A percentile compares a stretch with the other conserved stretches of the same genome.
Conservation (phyloP, 2,888 invertebrate species). For the Imbricaverruca yamaguchii region DNA sequence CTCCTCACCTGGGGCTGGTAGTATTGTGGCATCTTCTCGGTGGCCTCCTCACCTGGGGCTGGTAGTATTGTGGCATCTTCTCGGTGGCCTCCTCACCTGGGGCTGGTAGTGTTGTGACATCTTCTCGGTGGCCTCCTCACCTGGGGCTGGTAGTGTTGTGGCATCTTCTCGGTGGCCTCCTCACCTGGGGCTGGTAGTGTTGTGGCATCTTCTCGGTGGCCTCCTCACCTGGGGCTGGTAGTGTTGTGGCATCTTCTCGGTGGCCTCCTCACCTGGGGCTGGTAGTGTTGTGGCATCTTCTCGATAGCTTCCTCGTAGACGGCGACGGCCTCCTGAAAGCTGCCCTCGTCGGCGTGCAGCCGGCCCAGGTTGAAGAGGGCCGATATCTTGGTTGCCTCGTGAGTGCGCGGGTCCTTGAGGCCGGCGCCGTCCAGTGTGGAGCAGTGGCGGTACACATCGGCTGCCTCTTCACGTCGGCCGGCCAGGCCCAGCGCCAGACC, state of each 20-base stretch:
- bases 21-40: slow-evolving; percentile 68
- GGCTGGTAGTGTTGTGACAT: slow-evolving; percentile 74
- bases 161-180: too few species aligned
- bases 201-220: too few species aligned
- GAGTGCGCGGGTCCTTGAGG: slow-evolving; percentile 78
- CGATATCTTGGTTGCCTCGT: slow-evolving; percentile 80
- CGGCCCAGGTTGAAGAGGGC: slow-evolving; percentile 82
- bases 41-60: slow-evolving; percentile 77
- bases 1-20: slow-evolving; percentile 77
- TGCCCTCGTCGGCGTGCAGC: slow-evolving; percentile 72
- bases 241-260: too few species aligned
- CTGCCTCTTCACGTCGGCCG: slow-evolving; percentile 74
- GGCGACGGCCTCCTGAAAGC: slow-evolving; percentile 71
- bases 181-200: too few species aligned
- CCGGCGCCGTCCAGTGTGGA: slow-evolving; percentile 75
- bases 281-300: slow-evolving; percentile 70
- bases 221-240: too few species aligned
- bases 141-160: too few species aligned
- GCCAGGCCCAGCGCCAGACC: slow-evolving; percentile 78
- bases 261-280: slow-evolving; percentile 57
- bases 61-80: slow-evolving; percentile 70
- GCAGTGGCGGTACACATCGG: slow-evolving; percentile 69
- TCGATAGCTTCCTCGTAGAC: slow-evolving; percentile 79
- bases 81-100: slow-evolving; percentile 76
- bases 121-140: slow-evolving; percentile 46